Conservation (phyloP, 2,113 vertebrate genomes). For the Neoarius graeffei region DNA sequence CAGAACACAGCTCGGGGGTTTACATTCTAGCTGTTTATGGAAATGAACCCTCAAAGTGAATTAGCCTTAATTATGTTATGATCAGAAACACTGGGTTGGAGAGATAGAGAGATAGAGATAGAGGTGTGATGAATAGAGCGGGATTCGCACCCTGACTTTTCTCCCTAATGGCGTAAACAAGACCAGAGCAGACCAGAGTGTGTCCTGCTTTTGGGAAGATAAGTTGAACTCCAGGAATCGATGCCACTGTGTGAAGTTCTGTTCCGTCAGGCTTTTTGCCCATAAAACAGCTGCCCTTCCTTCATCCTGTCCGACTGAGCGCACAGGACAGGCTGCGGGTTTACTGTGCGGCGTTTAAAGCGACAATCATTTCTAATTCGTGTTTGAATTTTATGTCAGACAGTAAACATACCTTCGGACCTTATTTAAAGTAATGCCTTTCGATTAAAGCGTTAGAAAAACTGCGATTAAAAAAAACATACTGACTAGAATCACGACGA, state of each 20-base stretch:
- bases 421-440: background rate
- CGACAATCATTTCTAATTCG: background rate
- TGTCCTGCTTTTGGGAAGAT: background rate
- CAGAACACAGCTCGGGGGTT: background rate
- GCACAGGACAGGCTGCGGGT: background rate
- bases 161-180: background rate
- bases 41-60: background rate
- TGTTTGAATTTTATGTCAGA: background rate
- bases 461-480: background rate
- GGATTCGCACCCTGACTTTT: background rate
- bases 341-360: background rate
- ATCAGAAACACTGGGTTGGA: no score
- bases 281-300: background rate
- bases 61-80: background rate
- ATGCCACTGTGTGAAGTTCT: conserved; percentile 16
- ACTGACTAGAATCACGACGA: no score
- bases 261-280: background rate
- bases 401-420: background rate
- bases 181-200: background rate
- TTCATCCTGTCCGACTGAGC: background rate
- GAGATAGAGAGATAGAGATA: no score
- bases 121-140: background rate
- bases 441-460: background rate
- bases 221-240: conserved; percentile 12
- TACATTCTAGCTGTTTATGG: no score